Base-by-base conservation (phyloP, 1,140 invertebrate genomes). In the Cherax destructor region DNA sequence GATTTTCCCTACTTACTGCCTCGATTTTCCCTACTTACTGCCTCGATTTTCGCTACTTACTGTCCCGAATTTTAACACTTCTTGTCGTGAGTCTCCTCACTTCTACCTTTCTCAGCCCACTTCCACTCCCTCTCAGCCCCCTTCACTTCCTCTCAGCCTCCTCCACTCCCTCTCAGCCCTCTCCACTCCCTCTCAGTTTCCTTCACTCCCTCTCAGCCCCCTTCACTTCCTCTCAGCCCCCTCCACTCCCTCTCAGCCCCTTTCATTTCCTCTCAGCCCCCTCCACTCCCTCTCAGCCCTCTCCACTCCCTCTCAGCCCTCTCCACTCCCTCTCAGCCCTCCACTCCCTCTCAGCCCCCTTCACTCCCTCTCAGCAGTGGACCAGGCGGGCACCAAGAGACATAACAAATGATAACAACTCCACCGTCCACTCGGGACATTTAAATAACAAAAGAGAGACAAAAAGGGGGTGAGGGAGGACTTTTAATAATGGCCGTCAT, bases 401-500 rank as follows among this genome's bases (percentile, higher is more conserved):
- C 52, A 61, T 78, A 87, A 87, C 47, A 79, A 79, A 87, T 52
- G 74, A 87, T 87, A 87, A 87, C 74, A 79, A 79, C 74, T 87
- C 85, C 85, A n/a, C 47, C 52, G 85, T 87, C 85, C 78, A 79
- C 85, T 79, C 21, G 61, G 30, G 13, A 11, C 89, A 91, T 91
- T 86, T 86, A 85, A 91, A 69, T 47, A 72, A 91, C 89, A 91
- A 86, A 72, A 56, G 52, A 13, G 52, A 13, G 52, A 91, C 89
- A 91, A 86, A 72, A 56, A 13, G 52, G 52, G 52, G 52, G 52
- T 1, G 6, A 5, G 52, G 59, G 59, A 47, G 59, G 30, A 89
- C 78, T 85, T 78, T 77, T 79, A 52, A 91, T 85, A 85, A 86
- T 80, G 59, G 30, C 83, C 76, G 86, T 91, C 89, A 91, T 91